phyloP scores from a whole-genome alignment of 1,140 invertebrate species.

The Drosophila nebulosa region DNA sequence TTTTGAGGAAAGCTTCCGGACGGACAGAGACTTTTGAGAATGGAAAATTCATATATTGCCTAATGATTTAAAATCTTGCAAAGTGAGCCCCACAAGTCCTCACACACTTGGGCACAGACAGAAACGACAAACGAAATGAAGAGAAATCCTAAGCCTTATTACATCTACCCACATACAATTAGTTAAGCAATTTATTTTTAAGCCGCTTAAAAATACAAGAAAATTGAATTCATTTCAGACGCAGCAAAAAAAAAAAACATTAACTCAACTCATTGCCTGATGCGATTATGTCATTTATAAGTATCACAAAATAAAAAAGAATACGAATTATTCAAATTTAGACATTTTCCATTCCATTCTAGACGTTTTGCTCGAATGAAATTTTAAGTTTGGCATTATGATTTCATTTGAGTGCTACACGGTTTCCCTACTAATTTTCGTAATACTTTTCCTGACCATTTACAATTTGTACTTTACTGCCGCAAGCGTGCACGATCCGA shows the following conservation, averaged over 20 bases:
- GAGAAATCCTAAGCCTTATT: neutral
- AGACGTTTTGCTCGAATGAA: neutral
- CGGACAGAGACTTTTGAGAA: too few relatives aligned
- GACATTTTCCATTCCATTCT: neutral
- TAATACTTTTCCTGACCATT: conserved; percentile 11
- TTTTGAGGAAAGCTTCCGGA: too few relatives aligned
- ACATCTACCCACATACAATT: conserved; percentile 14
- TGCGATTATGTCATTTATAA: conserved; percentile 49
- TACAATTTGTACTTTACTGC: conserved; percentile 32
- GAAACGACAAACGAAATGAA: neutral
- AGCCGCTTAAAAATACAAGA: conserved; percentile 48
- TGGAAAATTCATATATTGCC: too few relatives aligned
- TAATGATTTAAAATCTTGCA: too few relatives aligned
- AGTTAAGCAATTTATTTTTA: conserved; percentile 45
- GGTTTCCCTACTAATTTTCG: neutral
- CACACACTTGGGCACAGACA: too few relatives aligned
- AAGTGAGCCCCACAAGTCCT: too few relatives aligned
- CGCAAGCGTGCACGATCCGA: conserved; percentile 7
- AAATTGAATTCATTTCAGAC: conserved; percentile 34
- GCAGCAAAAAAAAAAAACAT: neutral
- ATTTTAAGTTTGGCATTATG: neutral
- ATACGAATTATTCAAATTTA: neutral
- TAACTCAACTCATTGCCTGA: conserved; percentile 32
- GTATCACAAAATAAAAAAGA: neutral
- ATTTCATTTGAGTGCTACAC: too few relatives aligned